phyloP scores from a whole-genome alignment of 1,140 invertebrate genomes.

The Anastrepha obliqua region DNA sequence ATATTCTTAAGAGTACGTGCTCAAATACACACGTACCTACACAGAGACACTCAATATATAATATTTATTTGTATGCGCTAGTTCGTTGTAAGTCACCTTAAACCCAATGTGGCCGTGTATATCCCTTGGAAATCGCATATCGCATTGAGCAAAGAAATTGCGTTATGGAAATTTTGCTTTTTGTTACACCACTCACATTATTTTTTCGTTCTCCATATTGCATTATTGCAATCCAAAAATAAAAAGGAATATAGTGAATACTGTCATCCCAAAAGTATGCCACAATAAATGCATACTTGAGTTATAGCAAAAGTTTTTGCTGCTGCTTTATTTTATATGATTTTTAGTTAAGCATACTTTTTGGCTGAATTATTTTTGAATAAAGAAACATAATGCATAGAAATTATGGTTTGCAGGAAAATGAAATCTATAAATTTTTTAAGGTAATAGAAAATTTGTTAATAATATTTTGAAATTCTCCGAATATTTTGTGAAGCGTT shows the following conservation, averaged over 20 bases:
- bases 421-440: neutral
- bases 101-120: neutral
- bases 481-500: neutral
- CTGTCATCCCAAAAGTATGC: conserved; percentile 39
- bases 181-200: conserved; percentile 6
- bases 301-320: conserved; percentile 33
- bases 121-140: neutral
- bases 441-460: too few species aligned
- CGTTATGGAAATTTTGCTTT: conserved; percentile 27
- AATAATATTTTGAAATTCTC: neutral
- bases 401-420: neutral
- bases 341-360: conserved; percentile 20
- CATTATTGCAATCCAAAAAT: neutral
- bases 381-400: neutral
- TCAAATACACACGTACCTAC: neutral
- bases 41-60: neutral
- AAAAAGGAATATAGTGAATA: conserved; percentile 12
- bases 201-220: neutral
- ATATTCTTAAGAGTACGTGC: neutral
- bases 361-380: neutral
- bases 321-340: neutral
- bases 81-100: neutral
- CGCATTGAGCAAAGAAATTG: conserved; percentile 37
- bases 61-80: too few species aligned
- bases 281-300: conserved; percentile 47